These are phyloP conservation scores for Hypomesus transpacificus DNA, from an alignment of 2,113 vertebrate species.

Conservation along the genomic window DNA sequence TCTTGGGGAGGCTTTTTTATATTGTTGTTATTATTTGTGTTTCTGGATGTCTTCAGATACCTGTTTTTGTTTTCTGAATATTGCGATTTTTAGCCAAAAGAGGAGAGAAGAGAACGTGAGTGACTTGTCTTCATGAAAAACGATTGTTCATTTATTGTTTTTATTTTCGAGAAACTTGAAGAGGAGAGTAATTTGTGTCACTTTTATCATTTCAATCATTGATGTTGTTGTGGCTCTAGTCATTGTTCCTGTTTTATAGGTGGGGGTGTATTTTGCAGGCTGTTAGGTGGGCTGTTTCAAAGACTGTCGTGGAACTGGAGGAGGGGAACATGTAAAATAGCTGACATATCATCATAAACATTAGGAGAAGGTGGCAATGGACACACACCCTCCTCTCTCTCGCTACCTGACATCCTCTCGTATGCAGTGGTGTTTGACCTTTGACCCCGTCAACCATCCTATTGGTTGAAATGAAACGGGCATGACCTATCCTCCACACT, in stretches of 20 bases:
- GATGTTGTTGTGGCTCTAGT: conserved; percentile 59
- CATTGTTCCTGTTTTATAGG: conserved; percentile 58
- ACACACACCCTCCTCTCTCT: conserved; percentile 15
- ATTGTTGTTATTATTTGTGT: conserved; percentile 65
- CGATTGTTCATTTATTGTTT: conserved; percentile 64
- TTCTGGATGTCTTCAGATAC: conserved; percentile 59
- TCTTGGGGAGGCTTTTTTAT: conserved; percentile 54
- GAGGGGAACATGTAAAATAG: conserved; percentile 61
- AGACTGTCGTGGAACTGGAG: conserved; percentile 30
- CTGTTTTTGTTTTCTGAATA: conserved; percentile 40
- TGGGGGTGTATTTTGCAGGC: conserved; percentile 40
- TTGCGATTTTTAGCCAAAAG: conserved; percentile 68
- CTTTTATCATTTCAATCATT: conserved; percentile 65
- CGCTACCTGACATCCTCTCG: background rate
- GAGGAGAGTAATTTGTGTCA: conserved; percentile 67
- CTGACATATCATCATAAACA: conserved; percentile 64
- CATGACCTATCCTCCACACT: conserved; percentile 21
- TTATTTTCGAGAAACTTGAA: conserved; percentile 70
- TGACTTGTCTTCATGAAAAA: conserved; percentile 47
- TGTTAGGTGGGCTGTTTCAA: conserved; percentile 30
- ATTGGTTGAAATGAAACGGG: conserved; percentile 39
- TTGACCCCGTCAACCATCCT: conserved; percentile 29
- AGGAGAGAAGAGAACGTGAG: conserved; percentile 45
- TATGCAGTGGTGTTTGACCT: conserved; percentile 2
- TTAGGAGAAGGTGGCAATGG: conserved; percentile 45